Percentiles rank a stretch among this genome's conserved stretches.
Conservation (phyloP, 2,797 vertebrate species). For the Pangasius djambal region DNA sequence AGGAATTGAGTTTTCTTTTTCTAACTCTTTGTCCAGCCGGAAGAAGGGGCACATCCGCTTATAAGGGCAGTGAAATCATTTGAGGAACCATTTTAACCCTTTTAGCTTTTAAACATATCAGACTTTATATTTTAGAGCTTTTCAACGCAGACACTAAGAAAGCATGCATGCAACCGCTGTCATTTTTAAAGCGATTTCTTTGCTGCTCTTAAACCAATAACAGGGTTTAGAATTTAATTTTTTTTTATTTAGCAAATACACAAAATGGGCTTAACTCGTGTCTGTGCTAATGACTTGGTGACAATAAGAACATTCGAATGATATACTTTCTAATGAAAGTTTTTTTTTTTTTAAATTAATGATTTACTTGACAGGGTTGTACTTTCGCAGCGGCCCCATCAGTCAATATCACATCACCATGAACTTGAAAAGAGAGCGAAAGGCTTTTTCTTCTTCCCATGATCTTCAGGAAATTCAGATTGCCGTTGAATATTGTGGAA, state of each 20-base stretch:
- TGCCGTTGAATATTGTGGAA: not conserved
- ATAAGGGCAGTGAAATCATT: no score
- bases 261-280: no score
- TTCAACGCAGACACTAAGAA: not conserved
- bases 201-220: not conserved
- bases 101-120: not conserved
- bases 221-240: no score
- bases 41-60: not conserved
- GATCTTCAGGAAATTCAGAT: not conserved
- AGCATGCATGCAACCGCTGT: not conserved
- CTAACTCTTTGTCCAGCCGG: not conserved
- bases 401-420: not conserved
- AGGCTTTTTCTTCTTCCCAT: not conserved
- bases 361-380: no score
- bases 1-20: not conserved
- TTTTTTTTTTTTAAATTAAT: no score
- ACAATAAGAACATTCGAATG: no score
- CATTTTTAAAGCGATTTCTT: not conserved
- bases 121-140: not conserved
- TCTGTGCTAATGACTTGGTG: no score
- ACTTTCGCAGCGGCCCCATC: no score
- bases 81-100: not conserved
- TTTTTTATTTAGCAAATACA: no score
- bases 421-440: not conserved
- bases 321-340: no score